These are phyloP conservation scores for Odontothrips loti DNA, from an alignment of 2,888 invertebrate species.

Conservation along the genomic window DNA sequence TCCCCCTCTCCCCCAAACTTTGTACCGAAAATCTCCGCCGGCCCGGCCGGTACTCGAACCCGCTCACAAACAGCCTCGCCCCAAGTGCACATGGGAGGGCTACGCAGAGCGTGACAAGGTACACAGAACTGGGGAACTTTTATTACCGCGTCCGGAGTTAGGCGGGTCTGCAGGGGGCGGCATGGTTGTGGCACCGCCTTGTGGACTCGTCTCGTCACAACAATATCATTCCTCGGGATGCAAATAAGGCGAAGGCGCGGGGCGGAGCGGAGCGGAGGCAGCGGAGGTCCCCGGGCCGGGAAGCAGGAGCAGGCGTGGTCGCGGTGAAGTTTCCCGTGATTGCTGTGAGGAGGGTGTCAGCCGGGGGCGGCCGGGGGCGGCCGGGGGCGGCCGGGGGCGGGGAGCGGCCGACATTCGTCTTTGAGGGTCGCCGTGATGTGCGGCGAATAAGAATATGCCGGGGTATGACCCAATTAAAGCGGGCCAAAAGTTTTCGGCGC, in stretches of 20 bases:
- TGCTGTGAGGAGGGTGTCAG: neutral
- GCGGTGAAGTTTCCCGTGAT: neutral
- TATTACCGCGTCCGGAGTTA: no score
- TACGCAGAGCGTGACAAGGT: no score
- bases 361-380: neutral
- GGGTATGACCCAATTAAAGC: conserved; percentile 13
- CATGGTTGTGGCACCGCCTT: neutral
- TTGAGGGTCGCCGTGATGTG: neutral
- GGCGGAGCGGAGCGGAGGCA: neutral
- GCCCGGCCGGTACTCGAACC: no score
- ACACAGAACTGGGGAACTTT: no score
- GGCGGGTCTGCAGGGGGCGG: neutral
- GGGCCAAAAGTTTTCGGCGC: neutral
- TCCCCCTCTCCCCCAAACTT: no score
- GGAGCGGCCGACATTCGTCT: neutral
- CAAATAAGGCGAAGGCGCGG: neutral
- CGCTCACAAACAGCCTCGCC: no score
- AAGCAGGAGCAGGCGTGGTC: no score
- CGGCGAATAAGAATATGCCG: conserved; percentile 6
- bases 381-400: neutral
- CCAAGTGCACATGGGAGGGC: no score
- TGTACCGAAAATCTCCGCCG: no score
- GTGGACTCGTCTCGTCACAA: conserved; percentile 1
- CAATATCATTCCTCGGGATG: conserved; percentile 14
- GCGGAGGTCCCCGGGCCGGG: neutral